phyloP scores from a whole-genome alignment of 92 coral and sea anemone species.

The Siderastrea siderea region DNA sequence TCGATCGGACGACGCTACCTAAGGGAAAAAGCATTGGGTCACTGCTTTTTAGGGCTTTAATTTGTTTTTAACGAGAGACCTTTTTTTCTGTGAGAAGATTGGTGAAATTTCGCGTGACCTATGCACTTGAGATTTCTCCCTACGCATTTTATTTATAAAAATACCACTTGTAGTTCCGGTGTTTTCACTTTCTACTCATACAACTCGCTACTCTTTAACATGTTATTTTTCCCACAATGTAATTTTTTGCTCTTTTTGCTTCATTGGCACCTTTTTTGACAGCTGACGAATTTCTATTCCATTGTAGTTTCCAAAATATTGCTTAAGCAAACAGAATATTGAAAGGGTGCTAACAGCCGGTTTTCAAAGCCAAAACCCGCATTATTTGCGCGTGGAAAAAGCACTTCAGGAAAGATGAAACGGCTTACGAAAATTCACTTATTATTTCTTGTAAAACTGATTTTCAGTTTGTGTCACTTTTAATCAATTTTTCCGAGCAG shows the following conservation, averaged over 20 bases:
- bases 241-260: neutral
- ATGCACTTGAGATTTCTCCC: neutral
- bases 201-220: neutral
- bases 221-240: neutral
- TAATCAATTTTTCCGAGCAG: slow-evolving; percentile 10
- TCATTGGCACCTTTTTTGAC: slow-evolving; percentile 8
- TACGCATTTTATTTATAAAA: neutral
- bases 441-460: neutral
- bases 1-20: no score
- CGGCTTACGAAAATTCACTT: neutral
- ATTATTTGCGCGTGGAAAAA: neutral
- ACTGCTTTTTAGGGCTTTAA: no score
- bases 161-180: neutral
- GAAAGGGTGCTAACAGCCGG: slow-evolving; percentile 41
- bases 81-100: no score
- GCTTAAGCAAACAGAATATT: slow-evolving; percentile 21
- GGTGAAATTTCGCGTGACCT: neutral
- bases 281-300: slow-evolving; percentile 24
- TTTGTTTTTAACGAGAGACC: no score
- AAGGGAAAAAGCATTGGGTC: no score
- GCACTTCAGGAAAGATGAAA: neutral
- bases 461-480: slow-evolving; percentile 21
- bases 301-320: slow-evolving; percentile 11
- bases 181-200: neutral
- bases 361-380: slow-evolving; percentile 1